Conservation (phyloP, 1,140 invertebrate species). For the Chironomus tepperi region DNA sequence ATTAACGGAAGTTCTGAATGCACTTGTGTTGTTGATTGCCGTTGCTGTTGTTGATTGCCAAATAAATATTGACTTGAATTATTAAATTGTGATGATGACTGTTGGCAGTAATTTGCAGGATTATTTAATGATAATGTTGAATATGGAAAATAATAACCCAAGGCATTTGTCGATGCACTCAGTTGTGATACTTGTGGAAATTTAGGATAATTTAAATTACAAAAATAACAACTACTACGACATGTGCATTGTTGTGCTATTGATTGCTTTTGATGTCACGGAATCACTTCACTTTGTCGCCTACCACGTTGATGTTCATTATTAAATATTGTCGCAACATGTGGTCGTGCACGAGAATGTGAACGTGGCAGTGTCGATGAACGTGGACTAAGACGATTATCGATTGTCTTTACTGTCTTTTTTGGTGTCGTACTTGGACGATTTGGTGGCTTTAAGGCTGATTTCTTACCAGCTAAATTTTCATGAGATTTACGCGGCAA, state of each 20-base stretch:
- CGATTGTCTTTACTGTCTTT: constrained; percentile 9
- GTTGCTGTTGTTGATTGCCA: background rate
- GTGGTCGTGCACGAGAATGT: background rate
- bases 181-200: background rate
- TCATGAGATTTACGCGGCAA: constrained; percentile 19
- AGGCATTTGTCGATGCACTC: constrained; percentile 15
- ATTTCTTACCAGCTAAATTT: background rate
- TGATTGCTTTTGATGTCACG: constrained; percentile 16
- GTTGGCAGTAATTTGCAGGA: background rate
- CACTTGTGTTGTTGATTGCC: background rate
- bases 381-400: background rate
- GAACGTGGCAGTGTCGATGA: background rate
- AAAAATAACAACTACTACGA: constrained; percentile 16
- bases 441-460: background rate
- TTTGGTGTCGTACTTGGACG: background rate
- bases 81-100: constrained; percentile 2
- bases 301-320: background rate
- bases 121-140: background rate
- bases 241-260: background rate
- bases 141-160: constrained; percentile 18
- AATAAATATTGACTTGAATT: background rate
- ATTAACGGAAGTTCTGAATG: background rate
- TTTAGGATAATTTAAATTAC: constrained; percentile 19
- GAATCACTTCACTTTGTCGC: constrained; percentile 21
- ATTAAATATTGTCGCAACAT: constrained; percentile 12